Evolutionary conservation across 1,140 invertebrate species (phyloP).

Genomic region (Drosophila burlai): DNA sequence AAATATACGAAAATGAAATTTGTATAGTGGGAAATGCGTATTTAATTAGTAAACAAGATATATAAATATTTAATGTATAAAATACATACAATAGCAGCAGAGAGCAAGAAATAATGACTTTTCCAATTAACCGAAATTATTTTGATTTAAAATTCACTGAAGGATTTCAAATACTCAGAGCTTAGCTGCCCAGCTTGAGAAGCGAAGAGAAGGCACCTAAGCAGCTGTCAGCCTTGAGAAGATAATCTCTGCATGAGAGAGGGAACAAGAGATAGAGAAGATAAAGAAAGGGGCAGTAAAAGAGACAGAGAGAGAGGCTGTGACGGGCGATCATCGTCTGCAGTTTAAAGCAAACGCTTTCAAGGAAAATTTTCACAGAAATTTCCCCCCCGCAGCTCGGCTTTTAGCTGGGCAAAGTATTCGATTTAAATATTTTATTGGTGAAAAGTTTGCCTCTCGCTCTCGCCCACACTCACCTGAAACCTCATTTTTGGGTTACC

Average conservation of each 20-base stretch:
- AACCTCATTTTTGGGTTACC: conserved; percentile 40
- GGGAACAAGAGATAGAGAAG: background rate
- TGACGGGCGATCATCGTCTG: conserved; percentile 23
- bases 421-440: conserved; percentile 82
- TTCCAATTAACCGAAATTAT: background rate
- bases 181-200: background rate
- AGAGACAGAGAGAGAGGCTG: background rate
- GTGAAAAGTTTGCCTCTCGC: conserved; percentile 41
- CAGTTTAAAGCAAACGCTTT: conserved; percentile 25
- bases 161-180: background rate
- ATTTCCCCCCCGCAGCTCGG: background rate
- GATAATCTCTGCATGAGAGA: conserved; percentile 9
- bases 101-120: background rate
- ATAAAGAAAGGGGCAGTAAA: background rate
- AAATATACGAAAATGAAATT: background rate
- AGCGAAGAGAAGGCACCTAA: background rate
- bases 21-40: too few relatives aligned
- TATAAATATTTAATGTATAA: too few relatives aligned
- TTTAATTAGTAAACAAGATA: too few relatives aligned
- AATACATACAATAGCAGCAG: too few relatives aligned
- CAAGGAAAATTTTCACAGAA: background rate
- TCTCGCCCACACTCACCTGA: background rate
- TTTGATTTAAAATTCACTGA: conserved; percentile 10
- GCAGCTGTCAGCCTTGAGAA: conserved; percentile 10
- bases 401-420: conserved; percentile 37